Percentiles rank a stretch among this genome's conserved stretches.
Conservation (phyloP, 2,888 invertebrate species). For the Molorchus minor region DNA sequence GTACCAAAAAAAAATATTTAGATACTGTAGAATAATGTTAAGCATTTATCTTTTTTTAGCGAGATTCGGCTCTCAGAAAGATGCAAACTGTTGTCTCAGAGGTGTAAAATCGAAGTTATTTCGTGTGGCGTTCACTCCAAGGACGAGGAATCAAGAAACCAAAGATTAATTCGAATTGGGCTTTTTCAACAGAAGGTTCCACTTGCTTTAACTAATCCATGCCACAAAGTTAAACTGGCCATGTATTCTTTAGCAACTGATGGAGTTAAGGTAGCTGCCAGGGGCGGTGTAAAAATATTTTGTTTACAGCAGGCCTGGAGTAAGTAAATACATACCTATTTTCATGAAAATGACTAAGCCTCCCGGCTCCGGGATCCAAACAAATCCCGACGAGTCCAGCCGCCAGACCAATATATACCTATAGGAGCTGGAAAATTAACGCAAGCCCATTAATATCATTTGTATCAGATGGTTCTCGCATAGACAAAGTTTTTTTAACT, state of each 20-base stretch:
- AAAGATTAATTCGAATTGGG: slow-evolving; percentile 81
- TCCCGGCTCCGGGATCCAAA: too few relatives aligned
- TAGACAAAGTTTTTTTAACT: too few relatives aligned
- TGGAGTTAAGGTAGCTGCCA: slow-evolving; percentile 80
- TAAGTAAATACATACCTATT: too few relatives aligned
- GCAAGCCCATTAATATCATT: too few relatives aligned
- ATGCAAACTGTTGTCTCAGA: slow-evolving; percentile 28
- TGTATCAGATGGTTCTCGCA: too few relatives aligned
- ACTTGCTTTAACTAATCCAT: slow-evolving; percentile 73
- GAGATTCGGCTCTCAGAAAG: slow-evolving; percentile 33
- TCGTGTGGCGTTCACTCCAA: slow-evolving; percentile 61
- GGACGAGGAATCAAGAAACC: slow-evolving; percentile 75
- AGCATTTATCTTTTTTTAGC: too few relatives aligned
- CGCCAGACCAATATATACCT: too few relatives aligned
- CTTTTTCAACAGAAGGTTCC: slow-evolving; percentile 89
- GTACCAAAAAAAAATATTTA: too few relatives aligned
- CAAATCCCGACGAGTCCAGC: too few relatives aligned
- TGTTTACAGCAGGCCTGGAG: slow-evolving; percentile 98
- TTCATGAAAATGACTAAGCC: too few relatives aligned
- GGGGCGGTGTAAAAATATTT: slow-evolving; percentile 83
- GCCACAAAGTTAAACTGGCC: slow-evolving; percentile 79
- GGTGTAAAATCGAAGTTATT: slow-evolving; percentile 33
- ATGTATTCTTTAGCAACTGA: slow-evolving; percentile 77
- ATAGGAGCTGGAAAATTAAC: too few relatives aligned
- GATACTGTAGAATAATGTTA: too few relatives aligned